A percentile compares a stretch with the other conserved stretches of the same genome.
These are phyloP conservation scores for Notamacropus eugenii DNA, from an alignment of 2,797 vertebrate species.

Conservation along the genomic window DNA sequence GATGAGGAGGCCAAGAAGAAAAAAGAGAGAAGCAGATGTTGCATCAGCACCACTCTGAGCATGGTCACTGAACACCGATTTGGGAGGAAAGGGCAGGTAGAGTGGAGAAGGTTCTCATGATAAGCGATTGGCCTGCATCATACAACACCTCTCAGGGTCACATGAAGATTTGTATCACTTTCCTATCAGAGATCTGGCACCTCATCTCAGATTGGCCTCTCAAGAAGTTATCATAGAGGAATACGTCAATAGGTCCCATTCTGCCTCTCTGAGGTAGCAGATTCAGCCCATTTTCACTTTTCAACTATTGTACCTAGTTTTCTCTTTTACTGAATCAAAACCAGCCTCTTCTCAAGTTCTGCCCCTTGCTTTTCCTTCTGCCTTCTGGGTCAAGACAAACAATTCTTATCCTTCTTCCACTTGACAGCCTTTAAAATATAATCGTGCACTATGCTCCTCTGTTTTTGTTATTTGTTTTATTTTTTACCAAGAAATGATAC, in stretches of 20 bases:
- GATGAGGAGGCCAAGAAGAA: neutral
- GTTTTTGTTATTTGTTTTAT: too few relatives aligned
- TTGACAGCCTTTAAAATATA: neutral
- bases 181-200: neutral
- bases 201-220: neutral
- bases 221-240: neutral
- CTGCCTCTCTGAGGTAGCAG: neutral
- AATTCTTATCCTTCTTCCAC: neutral
- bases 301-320: neutral
- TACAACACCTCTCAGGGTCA: neutral
- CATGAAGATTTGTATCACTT: neutral
- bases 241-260: neutral
- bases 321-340: neutral
- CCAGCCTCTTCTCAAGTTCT: neutral
- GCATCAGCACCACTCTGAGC: neutral
- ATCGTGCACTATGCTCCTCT: neutral
- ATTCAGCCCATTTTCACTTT: neutral
- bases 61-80: neutral
- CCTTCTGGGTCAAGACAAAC: neutral
- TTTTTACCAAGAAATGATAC: neutral
- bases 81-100: too few relatives aligned
- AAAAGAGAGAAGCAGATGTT: neutral
- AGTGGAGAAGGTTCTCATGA: neutral
- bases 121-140: neutral
- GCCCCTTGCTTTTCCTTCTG: neutral